Base-by-base conservation (phyloP, 2,113 vertebrate species). In the Raphicerus campestris region DNA sequence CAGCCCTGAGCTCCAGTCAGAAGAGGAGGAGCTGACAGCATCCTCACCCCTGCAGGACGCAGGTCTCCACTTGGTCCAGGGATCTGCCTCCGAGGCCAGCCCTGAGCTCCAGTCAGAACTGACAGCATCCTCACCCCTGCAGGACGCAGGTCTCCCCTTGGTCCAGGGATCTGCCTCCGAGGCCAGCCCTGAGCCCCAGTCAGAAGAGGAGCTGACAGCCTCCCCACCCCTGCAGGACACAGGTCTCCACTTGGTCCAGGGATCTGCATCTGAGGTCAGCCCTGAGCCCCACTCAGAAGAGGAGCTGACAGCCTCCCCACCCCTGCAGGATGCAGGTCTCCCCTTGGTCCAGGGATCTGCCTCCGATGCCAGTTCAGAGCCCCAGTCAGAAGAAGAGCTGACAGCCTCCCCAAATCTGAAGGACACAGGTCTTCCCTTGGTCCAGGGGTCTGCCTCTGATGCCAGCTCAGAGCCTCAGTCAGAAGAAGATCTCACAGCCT, bases 391-490 rank as follows among this genome's bases (percentile, higher is more conserved):
- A 39, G n/a, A 22, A 1, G 66, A 73, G 0, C 35, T 73, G 10
- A 39, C 17, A 22, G 66, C 35, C 2, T 73, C 35, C 9, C 1
- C 4, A 0, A 0, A 5, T 0, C 4, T 73, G 66, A 1, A 73
- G 19, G 66, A 39, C 0, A 10, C 20, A 73, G 35, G 19, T 19
- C 19, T 73, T 20, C 20, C 35, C 10, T 42, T 10, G 10, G 35
- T 3, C 70, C 70, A 75, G 35, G 70, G 20, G 42, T 26, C 70
- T 22, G 66, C 2, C 2, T 70, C 63, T 0, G 17, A 35, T 2
- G 17, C n/a, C 66, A 70, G 63, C 2, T 0, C 1, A 0, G 66
- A 35, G 32, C n/a, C 9, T 17, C 63, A 20, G 0, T 75, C 60
- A 32, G 60, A 61, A 61, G 60, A 61, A 6, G 60, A 60, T 3